phyloP scores from a whole-genome alignment of 2,797 vertebrate species.

The Darevskia mixta region DNA sequence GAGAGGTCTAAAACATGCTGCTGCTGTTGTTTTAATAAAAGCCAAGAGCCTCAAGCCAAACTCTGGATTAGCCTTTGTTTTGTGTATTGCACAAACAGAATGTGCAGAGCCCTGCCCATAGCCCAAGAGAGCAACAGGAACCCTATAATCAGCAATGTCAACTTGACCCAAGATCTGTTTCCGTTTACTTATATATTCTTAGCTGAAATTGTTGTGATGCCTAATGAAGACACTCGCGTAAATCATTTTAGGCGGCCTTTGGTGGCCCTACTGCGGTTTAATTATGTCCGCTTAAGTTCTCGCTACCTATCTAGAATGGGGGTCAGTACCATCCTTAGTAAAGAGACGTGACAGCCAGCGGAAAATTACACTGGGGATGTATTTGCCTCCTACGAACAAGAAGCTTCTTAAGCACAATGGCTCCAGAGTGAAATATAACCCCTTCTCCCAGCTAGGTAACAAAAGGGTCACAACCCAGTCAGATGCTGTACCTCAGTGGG shows the following conservation, averaged over 20 bases:
- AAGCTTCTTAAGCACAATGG: constrained; percentile 49
- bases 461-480: constrained; percentile 35
- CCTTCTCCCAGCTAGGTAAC: constrained; percentile 28
- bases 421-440: constrained; percentile 40
- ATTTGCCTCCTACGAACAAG: constrained; percentile 35
- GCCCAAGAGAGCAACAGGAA: constrained; percentile 19
- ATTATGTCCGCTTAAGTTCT: constrained; percentile 17
- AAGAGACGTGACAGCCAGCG: constrained; percentile 45
- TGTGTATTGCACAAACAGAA: background rate
- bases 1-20: background rate
- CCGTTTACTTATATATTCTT: constrained; percentile 30
- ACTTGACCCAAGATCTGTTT: constrained; percentile 5
- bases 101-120: background rate
- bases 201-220: constrained; percentile 42
- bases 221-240: constrained; percentile 8
- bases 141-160: background rate
- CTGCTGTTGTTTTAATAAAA: background rate
- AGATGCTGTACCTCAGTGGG: constrained; percentile 21
- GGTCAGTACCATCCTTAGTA: constrained; percentile 31
- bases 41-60: background rate
- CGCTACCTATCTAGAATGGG: constrained; percentile 8
- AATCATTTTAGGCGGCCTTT: background rate
- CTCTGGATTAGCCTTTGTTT: background rate
- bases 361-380: constrained; percentile 22
- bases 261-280: background rate